These are phyloP conservation scores for Fringilla coelebs DNA, from an alignment of 2,797 vertebrate genomes.

Conservation along the genomic window DNA sequence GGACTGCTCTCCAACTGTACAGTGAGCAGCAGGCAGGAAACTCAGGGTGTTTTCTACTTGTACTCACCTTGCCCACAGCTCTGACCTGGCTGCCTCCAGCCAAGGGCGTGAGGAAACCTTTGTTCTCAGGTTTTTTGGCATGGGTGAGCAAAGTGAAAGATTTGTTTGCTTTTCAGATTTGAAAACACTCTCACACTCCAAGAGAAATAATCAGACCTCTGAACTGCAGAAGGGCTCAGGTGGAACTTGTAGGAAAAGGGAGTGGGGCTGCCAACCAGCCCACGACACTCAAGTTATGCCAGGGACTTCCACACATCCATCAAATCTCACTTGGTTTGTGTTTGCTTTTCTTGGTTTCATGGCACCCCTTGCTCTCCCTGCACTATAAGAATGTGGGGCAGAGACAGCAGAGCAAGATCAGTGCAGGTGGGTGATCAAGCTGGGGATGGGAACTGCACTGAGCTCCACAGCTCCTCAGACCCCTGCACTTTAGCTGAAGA, in stretches of 20 bases:
- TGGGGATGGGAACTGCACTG: rapidly evolving
- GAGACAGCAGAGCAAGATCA: neutral
- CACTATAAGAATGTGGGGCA: neutral
- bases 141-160: neutral
- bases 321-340: neutral
- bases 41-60: neutral
- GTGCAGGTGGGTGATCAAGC: neutral
- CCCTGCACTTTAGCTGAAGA: neutral
- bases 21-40: neutral
- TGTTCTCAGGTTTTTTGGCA: neutral
- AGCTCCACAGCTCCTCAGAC: neutral
- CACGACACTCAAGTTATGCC: rapidly evolving
- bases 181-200: neutral
- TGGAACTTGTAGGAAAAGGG: neutral
- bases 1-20: neutral
- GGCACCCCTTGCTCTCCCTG: neutral
- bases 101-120: neutral
- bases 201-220: neutral
- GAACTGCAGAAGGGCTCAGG: neutral
- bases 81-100: neutral
- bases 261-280: neutral
- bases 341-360: neutral
- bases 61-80: neutral
- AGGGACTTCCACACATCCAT: neutral
- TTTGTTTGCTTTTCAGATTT: slow-evolving; percentile 22